phyloP scores from a whole-genome alignment of 2,888 invertebrate species.

The Aphelenchoides bicaudatus region DNA sequence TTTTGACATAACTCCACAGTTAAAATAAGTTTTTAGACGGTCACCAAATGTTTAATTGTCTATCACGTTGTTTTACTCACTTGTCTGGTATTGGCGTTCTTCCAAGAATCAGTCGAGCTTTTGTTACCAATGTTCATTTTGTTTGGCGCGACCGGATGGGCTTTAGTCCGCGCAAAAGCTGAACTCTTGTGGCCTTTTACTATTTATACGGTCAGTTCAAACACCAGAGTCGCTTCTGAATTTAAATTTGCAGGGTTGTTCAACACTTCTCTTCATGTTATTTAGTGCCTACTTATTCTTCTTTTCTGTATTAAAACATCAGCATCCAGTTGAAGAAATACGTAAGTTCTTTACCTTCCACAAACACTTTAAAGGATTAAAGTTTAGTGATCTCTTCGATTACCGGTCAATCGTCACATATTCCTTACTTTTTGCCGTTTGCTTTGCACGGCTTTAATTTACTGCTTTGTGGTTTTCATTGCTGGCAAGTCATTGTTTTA shows the following conservation, averaged over 20 bases:
- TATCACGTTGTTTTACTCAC: neutral
- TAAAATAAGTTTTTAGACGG: neutral
- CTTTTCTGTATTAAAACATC: constrained; percentile 17
- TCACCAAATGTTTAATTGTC: neutral
- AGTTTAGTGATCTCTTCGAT: neutral
- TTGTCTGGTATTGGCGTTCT: neutral
- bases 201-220: constrained; percentile 16
- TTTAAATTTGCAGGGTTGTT: neutral
- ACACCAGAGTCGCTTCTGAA: neutral
- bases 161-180: constrained; percentile 20
- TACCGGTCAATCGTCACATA: no score
- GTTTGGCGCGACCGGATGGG: constrained; percentile 13
- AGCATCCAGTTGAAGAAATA: constrained; percentile 8
- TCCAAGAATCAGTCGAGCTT: neutral
- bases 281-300: constrained; percentile 22
- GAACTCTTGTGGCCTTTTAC: constrained; percentile 23
- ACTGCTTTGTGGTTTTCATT: neutral
- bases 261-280: constrained; percentile 11
- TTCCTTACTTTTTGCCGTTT: neutral
- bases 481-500: constrained; percentile 1
- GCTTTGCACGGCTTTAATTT: neutral
- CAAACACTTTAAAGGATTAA: no score
- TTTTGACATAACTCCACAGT: neutral
- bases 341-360: no score
- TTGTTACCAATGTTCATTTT: neutral